Evolutionary conservation across 2,888 invertebrate species (phyloP), one percentile per base, ranked within the genome.

Genomic region (Camponotus fellah): DNA sequence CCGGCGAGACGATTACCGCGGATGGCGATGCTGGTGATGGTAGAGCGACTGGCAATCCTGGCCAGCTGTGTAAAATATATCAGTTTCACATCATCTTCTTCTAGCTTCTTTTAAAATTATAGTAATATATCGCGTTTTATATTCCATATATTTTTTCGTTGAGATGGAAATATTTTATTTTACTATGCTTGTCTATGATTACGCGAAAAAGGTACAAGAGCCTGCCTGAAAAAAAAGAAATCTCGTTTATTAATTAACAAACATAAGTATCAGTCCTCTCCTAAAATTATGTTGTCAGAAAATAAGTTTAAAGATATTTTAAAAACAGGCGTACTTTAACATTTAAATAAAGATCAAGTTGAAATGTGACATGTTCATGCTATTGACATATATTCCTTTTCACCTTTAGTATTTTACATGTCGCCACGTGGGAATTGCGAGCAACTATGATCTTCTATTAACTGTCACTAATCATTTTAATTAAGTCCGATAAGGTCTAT

Each of bases 21-120:
- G 96, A 96, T 68, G 97, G 96, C 34, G 97, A 97, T 43, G 97
- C 97, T 58, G 97, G 97, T 84, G 97, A 97, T 81, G 97, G 97
- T 89, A 97, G 94, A n/a, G 97, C 96, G 62, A 94, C 94, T 66
- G 95, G 93, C 83, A 94, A 87, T 90, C 94, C 95, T 87, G 94
- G 95, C 95, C 95, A 95, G 90, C 95, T 95, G 86, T 64, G 89
- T 86, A 83, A 80, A 91, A 43, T 79, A 65, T 81, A 77, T 88
- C 81, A 84, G 79, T 90, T 79, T 26, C 26, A 79, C 85, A 86
- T 86, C 86, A 89, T 86, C 84, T 84, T 85, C 69, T 56, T 34
- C 53, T 4, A 26, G 37, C 2, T 68, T 76, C 12, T 2, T 17
- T 1, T 17, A 17, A 34, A 37, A 65, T 75, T 75, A 17, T 26